Evolutionary conservation across 2,113 vertebrate genomes (phyloP).

Genomic region (Polypterus bichir): DNA sequence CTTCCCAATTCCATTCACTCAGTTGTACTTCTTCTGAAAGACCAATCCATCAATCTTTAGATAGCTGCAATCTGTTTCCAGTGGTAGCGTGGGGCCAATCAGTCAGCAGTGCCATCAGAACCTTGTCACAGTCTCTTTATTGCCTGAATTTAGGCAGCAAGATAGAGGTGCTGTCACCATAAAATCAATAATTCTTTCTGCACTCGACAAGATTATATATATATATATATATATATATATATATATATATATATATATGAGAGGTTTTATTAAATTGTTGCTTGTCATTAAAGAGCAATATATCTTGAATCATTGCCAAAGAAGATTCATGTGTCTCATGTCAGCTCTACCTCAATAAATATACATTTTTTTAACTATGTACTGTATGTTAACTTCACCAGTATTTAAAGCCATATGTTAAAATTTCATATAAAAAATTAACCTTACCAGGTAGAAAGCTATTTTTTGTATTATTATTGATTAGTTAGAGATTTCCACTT

Average conservation of each 20-base stretch:
- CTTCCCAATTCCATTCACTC: too few species aligned
- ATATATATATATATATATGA: background rate
- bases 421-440: too few species aligned
- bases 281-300: background rate
- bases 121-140: background rate
- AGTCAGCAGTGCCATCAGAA: background rate
- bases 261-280: background rate
- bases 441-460: too few species aligned
- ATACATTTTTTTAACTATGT: too few species aligned
- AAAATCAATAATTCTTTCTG: conserved; percentile 1
- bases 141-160: conserved; percentile 1
- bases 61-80: background rate
- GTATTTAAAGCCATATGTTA: too few species aligned
- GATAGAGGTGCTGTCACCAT: background rate
- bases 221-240: too few species aligned
- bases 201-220: background rate
- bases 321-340: background rate
- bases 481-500: too few species aligned
- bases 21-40: too few species aligned
- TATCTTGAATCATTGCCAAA: background rate
- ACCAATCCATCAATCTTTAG: background rate
- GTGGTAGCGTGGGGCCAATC: background rate
- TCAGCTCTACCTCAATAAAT: background rate
- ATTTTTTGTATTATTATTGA: too few species aligned
- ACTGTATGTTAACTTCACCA: too few species aligned